These are phyloP conservation scores for Podarcis muralis DNA, from an alignment of 2,113 vertebrate genomes.

Conservation along the genomic window DNA sequence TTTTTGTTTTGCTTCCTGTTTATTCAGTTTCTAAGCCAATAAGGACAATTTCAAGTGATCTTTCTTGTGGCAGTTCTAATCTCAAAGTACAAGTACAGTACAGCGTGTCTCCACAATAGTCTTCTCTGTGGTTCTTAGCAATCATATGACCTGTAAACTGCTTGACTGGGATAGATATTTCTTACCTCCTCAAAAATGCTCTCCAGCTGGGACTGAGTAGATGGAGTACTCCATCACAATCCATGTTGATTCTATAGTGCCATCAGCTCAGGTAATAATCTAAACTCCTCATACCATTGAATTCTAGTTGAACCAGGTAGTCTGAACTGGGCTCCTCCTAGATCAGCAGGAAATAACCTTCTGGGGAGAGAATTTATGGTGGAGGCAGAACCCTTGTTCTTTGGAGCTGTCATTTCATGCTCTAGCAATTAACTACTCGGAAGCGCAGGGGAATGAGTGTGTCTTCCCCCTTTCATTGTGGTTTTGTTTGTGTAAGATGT, in stretches of 20 bases:
- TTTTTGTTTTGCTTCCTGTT: constrained; percentile 17
- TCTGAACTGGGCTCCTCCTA: constrained; percentile 9
- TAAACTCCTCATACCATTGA: neutral
- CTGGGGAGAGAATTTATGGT: constrained; percentile 37
- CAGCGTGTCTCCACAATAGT: neutral
- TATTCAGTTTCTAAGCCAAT: constrained; percentile 6
- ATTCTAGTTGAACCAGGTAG: constrained; percentile 7
- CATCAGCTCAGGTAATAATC: neutral
- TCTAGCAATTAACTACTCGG: constrained; percentile 52
- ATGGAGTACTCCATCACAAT: constrained; percentile 17
- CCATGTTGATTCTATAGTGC: neutral
- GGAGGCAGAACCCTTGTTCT: constrained; percentile 45
- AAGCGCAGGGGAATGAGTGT: constrained; percentile 45
- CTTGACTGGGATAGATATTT: neutral
- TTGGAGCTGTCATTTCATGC: constrained; percentile 48
- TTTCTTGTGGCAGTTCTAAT: neutral
- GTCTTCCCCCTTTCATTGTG: constrained; percentile 40
- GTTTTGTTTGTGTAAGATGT: constrained; percentile 57
- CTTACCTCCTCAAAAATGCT: neutral
- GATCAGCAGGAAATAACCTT: constrained; percentile 44
- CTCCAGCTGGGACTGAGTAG: constrained; percentile 34
- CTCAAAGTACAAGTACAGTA: neutral
- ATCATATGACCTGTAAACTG: neutral
- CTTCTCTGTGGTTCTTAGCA: neutral
- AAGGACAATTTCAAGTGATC: neutral